A percentile compares a stretch with the other conserved stretches of the same genome.
Evolutionary conservation across 1,140 invertebrate species (phyloP).

Genomic region (Rhizoglyphus robini): DNA sequence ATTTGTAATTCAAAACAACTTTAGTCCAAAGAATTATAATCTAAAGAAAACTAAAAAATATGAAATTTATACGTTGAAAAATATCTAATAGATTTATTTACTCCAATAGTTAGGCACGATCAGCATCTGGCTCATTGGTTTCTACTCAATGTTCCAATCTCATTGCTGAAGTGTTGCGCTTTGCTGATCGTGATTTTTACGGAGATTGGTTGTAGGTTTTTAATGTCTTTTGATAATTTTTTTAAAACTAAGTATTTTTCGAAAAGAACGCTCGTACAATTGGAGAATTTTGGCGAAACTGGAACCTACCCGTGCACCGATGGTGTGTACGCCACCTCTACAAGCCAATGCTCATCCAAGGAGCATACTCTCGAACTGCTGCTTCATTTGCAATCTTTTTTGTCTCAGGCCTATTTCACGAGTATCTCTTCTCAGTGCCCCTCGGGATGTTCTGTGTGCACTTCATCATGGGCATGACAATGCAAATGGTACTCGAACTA

Average conservation of each 20-base stretch:
- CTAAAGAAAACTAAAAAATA: not conserved
- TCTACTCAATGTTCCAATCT: slow-evolving; percentile 8
- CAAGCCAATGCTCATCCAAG: not conserved
- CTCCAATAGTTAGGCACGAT: slow-evolving; percentile 6
- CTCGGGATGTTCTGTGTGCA: not conserved
- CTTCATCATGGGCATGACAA: slow-evolving; percentile 1
- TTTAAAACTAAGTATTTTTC: not conserved
- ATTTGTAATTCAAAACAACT: not conserved
- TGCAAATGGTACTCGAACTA: not conserved
- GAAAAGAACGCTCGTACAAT: slow-evolving; percentile 59
- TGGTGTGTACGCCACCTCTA: not conserved
- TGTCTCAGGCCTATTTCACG: slow-evolving; percentile 11
- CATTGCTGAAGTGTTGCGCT: not conserved
- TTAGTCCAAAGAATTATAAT: too few relatives aligned
- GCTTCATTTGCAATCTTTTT: not conserved
- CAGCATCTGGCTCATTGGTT: slow-evolving; percentile 3
- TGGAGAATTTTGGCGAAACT: not conserved
- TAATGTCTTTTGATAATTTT: not conserved
- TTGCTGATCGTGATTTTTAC: slow-evolving; percentile 13
- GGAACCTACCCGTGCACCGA: not conserved
- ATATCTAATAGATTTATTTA: not conserved
- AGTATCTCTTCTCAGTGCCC: slow-evolving; percentile 4
- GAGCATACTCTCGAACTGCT: not conserved
- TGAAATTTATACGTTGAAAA: too few relatives aligned
- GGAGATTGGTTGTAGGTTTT: slow-evolving; percentile 3